Percentiles rank a stretch among this genome's conserved stretches.
phyloP scores from a whole-genome alignment of 2,797 vertebrate species.

The Philypnodon macrostomus region DNA sequence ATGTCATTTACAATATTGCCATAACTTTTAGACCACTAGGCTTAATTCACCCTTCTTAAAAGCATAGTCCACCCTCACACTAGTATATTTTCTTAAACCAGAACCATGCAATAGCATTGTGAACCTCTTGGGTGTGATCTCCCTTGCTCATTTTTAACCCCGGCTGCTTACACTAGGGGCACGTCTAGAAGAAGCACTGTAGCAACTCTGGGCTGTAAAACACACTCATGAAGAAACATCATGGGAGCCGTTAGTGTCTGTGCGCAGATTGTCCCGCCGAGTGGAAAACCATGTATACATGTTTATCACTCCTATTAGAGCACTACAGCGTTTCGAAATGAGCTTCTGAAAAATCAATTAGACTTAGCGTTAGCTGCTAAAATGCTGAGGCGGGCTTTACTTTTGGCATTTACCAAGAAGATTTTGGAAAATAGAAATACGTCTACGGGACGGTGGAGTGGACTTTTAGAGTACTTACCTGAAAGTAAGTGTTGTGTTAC shows the following conservation, averaged over 20 bases:
- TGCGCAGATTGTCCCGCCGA: slow-evolving; percentile 3
- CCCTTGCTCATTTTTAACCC: slow-evolving; percentile 1
- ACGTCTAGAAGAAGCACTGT: background rate
- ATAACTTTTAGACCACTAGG: too few relatives aligned
- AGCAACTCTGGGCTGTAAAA: slow-evolving; percentile 1
- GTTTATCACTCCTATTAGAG: slow-evolving; percentile 1
- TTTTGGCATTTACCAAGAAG: background rate
- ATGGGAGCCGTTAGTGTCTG: background rate
- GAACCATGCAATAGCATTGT: background rate
- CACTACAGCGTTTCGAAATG: background rate
- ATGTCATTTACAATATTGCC: too few relatives aligned
- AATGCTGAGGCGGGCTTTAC: slow-evolving; percentile 6
- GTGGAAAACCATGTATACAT: slow-evolving; percentile 1
- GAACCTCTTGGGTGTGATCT: background rate
- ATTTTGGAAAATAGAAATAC: background rate
- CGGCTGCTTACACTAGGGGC: background rate
- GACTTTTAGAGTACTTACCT: background rate
- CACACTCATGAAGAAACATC: background rate
- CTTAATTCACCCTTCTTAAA: too few relatives aligned
- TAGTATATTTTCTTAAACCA: too few relatives aligned
- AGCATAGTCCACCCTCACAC: background rate
- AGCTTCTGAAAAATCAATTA: slow-evolving; percentile 9
- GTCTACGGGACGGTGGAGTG: background rate
- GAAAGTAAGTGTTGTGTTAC: background rate
- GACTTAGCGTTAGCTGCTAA: background rate